These are phyloP conservation scores for Actinernus sp. DNA, from an alignment of 92 coral and sea anemone genomes.

Conservation along the genomic window DNA sequence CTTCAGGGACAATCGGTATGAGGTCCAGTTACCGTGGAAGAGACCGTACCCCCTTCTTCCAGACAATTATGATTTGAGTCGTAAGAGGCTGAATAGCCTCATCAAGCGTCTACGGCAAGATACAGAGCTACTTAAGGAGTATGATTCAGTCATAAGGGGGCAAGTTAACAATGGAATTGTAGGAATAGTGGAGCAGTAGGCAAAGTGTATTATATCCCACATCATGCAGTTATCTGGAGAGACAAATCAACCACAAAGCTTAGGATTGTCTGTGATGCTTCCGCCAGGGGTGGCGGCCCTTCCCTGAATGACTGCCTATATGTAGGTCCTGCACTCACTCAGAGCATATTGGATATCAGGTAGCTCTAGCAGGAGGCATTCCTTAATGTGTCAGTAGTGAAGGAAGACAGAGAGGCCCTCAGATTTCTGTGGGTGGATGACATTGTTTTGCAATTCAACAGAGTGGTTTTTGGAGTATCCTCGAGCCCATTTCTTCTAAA, in stretches of 20 bases:
- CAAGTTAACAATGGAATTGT: slow-evolving; percentile 35
- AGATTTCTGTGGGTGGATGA: slow-evolving; percentile 45
- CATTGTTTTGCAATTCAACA: slow-evolving; percentile 8
- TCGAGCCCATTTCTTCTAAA: slow-evolving; percentile 15
- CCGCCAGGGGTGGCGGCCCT: slow-evolving; percentile 45
- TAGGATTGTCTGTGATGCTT: slow-evolving; percentile 54
- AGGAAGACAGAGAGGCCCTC: slow-evolving; percentile 49
- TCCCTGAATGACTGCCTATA: slow-evolving; percentile 41
- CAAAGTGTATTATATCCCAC: slow-evolving; percentile 47
- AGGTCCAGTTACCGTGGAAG: slow-evolving; percentile 63
- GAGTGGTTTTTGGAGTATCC: slow-evolving; percentile 18
- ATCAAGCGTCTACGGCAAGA: no score
- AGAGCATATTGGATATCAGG: slow-evolving; percentile 49
- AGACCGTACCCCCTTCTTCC: slow-evolving; percentile 46
- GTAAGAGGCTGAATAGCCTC: no score
- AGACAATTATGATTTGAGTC: slow-evolving; percentile 54
- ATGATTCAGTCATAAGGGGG: slow-evolving; percentile 33
- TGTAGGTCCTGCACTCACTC: slow-evolving; percentile 48
- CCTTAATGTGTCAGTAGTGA: slow-evolving; percentile 36
- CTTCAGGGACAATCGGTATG: slow-evolving; percentile 31
- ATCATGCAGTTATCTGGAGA: slow-evolving; percentile 49
- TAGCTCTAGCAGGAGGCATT: slow-evolving; percentile 54
- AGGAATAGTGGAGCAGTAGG: slow-evolving; percentile 41
- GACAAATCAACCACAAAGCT: slow-evolving; percentile 56
- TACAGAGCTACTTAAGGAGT: slow-evolving; percentile 26